Evolutionary conservation across 2,113 vertebrate genomes (phyloP).

Genomic region (Centropus unirufus): DNA sequence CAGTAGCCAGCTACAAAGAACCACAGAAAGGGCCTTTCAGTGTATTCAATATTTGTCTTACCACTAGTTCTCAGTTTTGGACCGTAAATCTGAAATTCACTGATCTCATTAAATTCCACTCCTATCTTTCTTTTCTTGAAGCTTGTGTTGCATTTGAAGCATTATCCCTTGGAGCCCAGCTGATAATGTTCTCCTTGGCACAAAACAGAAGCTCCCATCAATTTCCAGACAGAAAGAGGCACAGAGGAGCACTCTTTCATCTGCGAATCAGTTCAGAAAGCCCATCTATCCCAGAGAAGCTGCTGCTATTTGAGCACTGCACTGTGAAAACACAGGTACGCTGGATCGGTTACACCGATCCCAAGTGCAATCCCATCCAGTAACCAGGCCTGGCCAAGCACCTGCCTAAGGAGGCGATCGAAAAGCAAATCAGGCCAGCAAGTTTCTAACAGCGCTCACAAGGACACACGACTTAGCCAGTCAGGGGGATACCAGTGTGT

Average conservation of each 20-base stretch:
- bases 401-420: background rate
- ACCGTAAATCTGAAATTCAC: background rate
- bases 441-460: rapidly evolving
- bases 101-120: background rate
- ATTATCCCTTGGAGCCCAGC: background rate
- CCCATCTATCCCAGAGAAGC: background rate
- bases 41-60: background rate
- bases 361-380: no score
- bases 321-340: background rate
- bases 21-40: background rate
- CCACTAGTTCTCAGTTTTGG: background rate
- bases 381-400: rapidly evolving
- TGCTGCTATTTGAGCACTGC: background rate
- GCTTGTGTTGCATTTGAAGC: background rate
- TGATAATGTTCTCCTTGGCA: background rate
- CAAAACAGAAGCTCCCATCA: background rate
- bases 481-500: rapidly evolving
- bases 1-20: background rate
- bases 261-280: background rate
- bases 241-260: background rate
- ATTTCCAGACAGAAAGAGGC: background rate
- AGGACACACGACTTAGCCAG: background rate
- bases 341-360: background rate
- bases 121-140: background rate
- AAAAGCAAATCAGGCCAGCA: background rate